phyloP scores from a whole-genome alignment of 2,888 invertebrate species.

The Notocelia uddmanniana region DNA sequence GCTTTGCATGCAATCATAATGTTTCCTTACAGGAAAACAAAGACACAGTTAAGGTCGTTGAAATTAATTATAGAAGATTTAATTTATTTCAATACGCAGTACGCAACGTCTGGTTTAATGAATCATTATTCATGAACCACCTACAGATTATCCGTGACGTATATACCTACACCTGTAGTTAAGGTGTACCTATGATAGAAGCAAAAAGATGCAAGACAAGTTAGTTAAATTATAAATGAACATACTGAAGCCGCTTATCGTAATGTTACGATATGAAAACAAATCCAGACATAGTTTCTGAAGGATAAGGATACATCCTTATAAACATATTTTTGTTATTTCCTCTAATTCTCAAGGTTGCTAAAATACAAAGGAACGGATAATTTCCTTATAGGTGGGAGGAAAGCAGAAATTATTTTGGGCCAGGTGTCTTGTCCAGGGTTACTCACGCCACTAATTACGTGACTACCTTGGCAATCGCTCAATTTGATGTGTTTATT shows the following conservation, averaged over 20 bases:
- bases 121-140: constrained; percentile 41
- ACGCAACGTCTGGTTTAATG: constrained; percentile 26
- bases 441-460: constrained; percentile 33
- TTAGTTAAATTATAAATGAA: neutral
- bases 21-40: constrained; percentile 2
- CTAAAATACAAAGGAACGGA: neutral
- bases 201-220: neutral
- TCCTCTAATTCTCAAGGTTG: neutral
- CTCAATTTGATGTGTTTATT: constrained; percentile 26
- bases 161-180: neutral
- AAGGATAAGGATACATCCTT: neutral
- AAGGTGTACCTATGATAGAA: constrained; percentile 4
- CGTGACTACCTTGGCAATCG: constrained; percentile 37
- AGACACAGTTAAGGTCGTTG: neutral
- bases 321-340: neutral
- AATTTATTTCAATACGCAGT: constrained; percentile 24
- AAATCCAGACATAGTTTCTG: neutral
- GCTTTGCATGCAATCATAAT: neutral
- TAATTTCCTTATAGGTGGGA: constrained; percentile 35
- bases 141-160: constrained; percentile 25
- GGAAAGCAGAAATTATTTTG: constrained; percentile 10
- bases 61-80: neutral
- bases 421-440: constrained; percentile 30
- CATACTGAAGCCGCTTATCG: neutral
- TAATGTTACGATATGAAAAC: neutral